These are phyloP conservation scores for Acipenser transmontanus DNA, from an alignment of 2,797 vertebrate genomes.

Conservation along the genomic window DNA sequence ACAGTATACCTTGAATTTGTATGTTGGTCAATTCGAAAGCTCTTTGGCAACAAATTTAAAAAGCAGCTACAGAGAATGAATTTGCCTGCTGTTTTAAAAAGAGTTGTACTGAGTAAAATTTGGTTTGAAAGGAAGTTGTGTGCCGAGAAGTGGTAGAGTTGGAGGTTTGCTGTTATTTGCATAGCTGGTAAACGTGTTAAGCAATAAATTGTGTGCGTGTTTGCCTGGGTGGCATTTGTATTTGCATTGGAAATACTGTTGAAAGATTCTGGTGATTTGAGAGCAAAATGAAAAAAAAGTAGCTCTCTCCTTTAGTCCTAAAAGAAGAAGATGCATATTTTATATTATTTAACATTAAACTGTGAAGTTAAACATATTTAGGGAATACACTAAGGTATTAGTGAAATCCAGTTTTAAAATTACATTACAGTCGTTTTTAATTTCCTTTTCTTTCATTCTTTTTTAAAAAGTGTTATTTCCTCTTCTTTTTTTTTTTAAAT, in stretches of 20 bases:
- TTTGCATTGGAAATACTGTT: conserved; percentile 33
- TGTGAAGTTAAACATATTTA: no score
- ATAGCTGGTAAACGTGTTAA: not conserved
- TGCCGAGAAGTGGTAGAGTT: not conserved
- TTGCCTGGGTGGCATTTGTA: not conserved
- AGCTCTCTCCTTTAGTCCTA: conserved; percentile 6
- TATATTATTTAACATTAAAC: no score
- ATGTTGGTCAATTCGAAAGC: no score
- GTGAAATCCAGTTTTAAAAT: not conserved
- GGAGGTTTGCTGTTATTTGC: not conserved
- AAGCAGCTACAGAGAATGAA: no score
- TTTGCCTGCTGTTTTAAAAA: no score
- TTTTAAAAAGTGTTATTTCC: not conserved
- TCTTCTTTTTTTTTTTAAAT: not conserved
- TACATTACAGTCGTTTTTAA: not conserved
- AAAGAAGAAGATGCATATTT: no score
- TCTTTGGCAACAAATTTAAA: no score
- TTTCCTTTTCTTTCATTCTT: not conserved
- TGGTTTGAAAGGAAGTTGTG: not conserved
- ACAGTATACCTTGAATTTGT: no score
- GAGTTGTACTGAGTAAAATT: no score
- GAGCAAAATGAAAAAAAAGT: conserved; percentile 18
- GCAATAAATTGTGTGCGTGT: no score
- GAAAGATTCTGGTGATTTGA: conserved; percentile 33
- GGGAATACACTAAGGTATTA: no score